Conservation (phyloP, 2,113 vertebrate genomes). For the Lamprologus callipterus region DNA sequence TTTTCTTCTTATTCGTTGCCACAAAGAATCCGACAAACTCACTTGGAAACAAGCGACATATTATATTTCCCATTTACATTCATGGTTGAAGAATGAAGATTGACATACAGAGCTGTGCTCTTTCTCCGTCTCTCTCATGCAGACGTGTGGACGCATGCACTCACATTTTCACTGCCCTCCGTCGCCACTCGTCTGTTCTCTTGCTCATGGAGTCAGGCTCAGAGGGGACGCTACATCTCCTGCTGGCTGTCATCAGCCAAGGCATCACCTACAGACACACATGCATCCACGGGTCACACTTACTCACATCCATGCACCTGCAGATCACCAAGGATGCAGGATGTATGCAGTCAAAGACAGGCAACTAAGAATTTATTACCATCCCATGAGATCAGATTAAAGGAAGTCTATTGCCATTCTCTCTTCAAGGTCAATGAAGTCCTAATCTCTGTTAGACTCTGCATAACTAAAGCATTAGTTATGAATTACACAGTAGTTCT, state of each 20-base stretch:
- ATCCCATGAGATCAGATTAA: neutral
- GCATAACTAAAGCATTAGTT: neutral
- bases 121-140: neutral
- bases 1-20: neutral
- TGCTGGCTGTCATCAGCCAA: conserved; percentile 17
- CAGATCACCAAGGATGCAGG: neutral
- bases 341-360: neutral
- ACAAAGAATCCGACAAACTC: neutral
- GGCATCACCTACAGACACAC: neutral
- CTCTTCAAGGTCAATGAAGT: neutral
- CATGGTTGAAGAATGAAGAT: neutral
- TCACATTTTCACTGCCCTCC: neutral
- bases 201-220: conserved; percentile 4
- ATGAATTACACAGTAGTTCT: neutral
- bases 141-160: neutral
- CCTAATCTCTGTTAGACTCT: neutral
- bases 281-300: neutral
- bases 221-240: neutral
- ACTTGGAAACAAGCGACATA: neutral
- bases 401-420: neutral
- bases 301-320: neutral
- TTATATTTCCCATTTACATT: neutral
- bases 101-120: too few species aligned
- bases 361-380: neutral
- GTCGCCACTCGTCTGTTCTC: neutral